Evolutionary conservation across 1,140 invertebrate species (phyloP), one percentile per base, ranked within the genome.

Genomic region (Globodera rostochiensis): DNA sequence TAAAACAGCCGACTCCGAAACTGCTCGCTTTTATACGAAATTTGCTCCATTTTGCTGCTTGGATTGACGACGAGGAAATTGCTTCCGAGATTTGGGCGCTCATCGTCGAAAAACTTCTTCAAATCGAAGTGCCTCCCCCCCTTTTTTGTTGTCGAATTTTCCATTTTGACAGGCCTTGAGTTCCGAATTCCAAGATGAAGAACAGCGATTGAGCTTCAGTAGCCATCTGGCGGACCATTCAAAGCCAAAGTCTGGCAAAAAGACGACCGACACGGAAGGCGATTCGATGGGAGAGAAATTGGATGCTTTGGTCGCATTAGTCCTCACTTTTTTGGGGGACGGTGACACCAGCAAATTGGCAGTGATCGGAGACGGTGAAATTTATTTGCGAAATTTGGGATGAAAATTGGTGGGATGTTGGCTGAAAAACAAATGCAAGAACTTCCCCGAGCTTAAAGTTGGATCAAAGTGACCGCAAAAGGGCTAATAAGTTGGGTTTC

Each of bases 71-170:
- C 45, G 69, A 71, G 49, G 47, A 46, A 45, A 49, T 78, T 15
- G 36, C 57, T 57, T 53, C 49, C 50, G 67, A 82, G 49, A 71
- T 82, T 57, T 82, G 81, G 81, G 73, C 81, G 13, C 47, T 82
- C 19, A 82, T 82, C 80, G 21, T 82, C 66, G 81, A 82, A 46
- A 73, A 70, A 74, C 69, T 82, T n/a, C n/a, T 82, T 15, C 69
- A 81, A 36, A 66, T 82, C 21, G 81, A 82, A 73, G 81, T 82
- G 25, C 11, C 19, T 6, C 53, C 11, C 2, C 50, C 15, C 7
- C 3, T 53, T 74, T n/a, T 60, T 80, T 74, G 7, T 1, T 21
- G 21, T 15, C 1, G 19, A 69, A 69, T 21, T 46, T 53, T 45
- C n/a, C 25, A 25, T 77, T 77, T 19, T 25, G 75, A 57, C 75